These are phyloP conservation scores for Melanotaenia pygmaea DNA, from an alignment of 2,797 vertebrate species.

Conservation along the genomic window DNA sequence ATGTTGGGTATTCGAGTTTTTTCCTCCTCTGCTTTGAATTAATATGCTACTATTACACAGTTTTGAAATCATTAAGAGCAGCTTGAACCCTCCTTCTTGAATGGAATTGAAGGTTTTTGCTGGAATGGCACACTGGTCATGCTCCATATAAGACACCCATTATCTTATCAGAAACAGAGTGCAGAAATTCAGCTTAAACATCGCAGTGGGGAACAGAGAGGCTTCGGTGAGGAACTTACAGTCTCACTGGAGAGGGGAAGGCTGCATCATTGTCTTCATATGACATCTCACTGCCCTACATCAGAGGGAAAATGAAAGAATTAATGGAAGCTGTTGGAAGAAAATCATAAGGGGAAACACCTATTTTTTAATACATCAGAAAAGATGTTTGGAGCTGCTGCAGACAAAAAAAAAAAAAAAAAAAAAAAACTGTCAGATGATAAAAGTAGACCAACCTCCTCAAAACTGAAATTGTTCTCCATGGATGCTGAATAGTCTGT, in stretches of 20 bases:
- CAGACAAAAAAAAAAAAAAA: background rate
- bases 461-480: conserved; percentile 73
- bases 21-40: background rate
- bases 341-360: background rate
- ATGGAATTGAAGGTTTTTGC: background rate
- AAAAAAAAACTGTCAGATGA: background rate
- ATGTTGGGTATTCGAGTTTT: too few relatives aligned
- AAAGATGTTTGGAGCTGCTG: background rate
- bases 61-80: background rate
- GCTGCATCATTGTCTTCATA: conserved; percentile 75
- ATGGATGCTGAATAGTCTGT: conserved; percentile 56
- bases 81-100: background rate
- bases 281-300: conserved; percentile 80
- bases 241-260: conserved; percentile 71
- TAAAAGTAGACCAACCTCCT: conserved; percentile 67
- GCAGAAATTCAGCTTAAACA: conserved; percentile 7
- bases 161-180: conserved; percentile 28
- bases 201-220: background rate
- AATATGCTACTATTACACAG: background rate
- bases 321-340: conserved; percentile 1
- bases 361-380: too few relatives aligned
- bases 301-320: conserved; percentile 24
- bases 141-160: background rate
- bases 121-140: conserved; percentile 6
- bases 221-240: conserved; percentile 70